phyloP scores from a whole-genome alignment of 1,140 invertebrate species.

The Megalonaias nervosa region DNA sequence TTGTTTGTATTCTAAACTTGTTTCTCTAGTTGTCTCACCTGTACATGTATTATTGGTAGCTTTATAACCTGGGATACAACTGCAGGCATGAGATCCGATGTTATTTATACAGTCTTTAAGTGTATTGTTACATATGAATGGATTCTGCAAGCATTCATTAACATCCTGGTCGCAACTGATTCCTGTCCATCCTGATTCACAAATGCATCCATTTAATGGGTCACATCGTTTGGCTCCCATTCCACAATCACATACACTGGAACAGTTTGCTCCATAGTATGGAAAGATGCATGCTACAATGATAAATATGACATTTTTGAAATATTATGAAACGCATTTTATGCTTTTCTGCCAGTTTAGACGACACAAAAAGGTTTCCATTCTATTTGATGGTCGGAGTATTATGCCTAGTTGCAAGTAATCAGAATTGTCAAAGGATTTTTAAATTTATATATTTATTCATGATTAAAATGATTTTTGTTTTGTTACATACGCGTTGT shows the following conservation, averaged over 20 bases:
- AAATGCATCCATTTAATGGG: slow-evolving; percentile 43
- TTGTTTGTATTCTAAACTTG: no score
- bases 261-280: slow-evolving; percentile 45
- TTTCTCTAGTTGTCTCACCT: slow-evolving; percentile 11
- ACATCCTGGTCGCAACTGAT: slow-evolving; percentile 46
- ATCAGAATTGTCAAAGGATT: no score
- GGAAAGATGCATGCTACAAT: slow-evolving; percentile 36
- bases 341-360: no score
- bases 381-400: no score
- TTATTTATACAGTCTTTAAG: slow-evolving; percentile 36
- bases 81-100: slow-evolving; percentile 34
- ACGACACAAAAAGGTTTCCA: no score
- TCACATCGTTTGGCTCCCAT: slow-evolving; percentile 34
- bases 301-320: neutral
- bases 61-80: slow-evolving; percentile 36
- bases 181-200: slow-evolving; percentile 50
- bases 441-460: no score
- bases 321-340: no score
- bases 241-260: slow-evolving; percentile 41
- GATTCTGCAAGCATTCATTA: slow-evolving; percentile 39
- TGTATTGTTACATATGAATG: slow-evolving; percentile 7
- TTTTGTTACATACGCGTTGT: no score
- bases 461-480: no score
- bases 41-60: slow-evolving; percentile 14
- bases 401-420: no score